phyloP scores from a whole-genome alignment of 2,113 vertebrate genomes.

The Eolophus roseicapilla region DNA sequence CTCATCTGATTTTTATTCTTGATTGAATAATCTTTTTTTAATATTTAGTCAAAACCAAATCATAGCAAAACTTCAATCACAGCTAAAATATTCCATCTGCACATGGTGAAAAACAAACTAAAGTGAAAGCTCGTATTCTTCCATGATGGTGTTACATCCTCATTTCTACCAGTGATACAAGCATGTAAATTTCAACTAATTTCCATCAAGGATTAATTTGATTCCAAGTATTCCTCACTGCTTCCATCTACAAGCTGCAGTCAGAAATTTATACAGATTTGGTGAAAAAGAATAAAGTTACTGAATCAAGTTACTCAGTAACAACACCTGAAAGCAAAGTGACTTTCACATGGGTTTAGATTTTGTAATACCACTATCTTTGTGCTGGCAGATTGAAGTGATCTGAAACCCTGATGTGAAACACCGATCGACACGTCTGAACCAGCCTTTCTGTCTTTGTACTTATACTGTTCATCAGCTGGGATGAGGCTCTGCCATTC shows the following conservation, averaged over 20 bases:
- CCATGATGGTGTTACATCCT: neutral
- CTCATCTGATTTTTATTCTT: neutral
- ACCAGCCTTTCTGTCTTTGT: neutral
- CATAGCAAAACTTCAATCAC: neutral
- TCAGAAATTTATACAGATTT: neutral
- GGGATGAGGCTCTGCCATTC: neutral
- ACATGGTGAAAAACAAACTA: neutral
- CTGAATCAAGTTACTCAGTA: neutral
- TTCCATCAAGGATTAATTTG: neutral
- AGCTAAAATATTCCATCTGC: neutral
- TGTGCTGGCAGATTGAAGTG: neutral
- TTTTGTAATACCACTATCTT: neutral
- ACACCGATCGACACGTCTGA: rapidly evolving
- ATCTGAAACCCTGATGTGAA: neutral
- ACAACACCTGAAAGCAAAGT: neutral
- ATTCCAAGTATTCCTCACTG: neutral
- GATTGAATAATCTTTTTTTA: neutral
- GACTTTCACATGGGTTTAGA: neutral
- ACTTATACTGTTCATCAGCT: neutral
- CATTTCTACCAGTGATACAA: neutral
- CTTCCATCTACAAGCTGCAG: neutral
- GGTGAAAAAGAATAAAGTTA: neutral
- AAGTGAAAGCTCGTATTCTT: neutral
- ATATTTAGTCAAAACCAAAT: neutral
- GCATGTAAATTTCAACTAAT: neutral